Conservation (phyloP, 2,888 invertebrate genomes). For the Subacronicta megacephala region DNA sequence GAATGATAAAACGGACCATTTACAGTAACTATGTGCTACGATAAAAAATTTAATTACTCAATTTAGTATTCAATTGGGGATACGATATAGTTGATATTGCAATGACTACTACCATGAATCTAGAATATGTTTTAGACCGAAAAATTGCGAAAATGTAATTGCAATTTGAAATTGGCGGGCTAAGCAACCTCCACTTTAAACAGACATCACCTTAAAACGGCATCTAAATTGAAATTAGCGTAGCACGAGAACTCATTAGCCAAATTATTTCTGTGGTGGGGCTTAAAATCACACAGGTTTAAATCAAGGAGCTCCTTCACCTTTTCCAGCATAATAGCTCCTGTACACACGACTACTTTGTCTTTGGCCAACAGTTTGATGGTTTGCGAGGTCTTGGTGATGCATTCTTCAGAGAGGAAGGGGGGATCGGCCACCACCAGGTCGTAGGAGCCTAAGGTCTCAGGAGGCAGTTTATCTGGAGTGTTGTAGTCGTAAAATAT, state of each 20-base stretch:
- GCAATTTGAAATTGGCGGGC: too few relatives aligned
- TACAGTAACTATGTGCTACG: too few relatives aligned
- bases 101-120: too few relatives aligned
- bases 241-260: conserved; percentile 98
- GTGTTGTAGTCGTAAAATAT: conserved; percentile 96
- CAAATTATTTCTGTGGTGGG: conserved; percentile 96
- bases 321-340: conserved; percentile 93
- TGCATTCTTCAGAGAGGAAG: conserved; percentile 97
- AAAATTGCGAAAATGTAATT: too few relatives aligned
- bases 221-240: conserved; percentile 95
- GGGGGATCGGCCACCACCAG: conserved; percentile 98
- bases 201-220: conserved; percentile 67
- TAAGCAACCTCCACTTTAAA: too few relatives aligned
- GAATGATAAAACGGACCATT: too few relatives aligned
- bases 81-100: too few relatives aligned
- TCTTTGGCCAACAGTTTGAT: conserved; percentile 93
- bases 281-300: conserved; percentile 92
- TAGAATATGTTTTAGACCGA: too few relatives aligned
- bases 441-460: conserved; percentile 91
- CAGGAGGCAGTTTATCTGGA: conserved; percentile 91
- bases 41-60: too few relatives aligned
- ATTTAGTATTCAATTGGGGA: too few relatives aligned
- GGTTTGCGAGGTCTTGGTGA: conserved; percentile 94
- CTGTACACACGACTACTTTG: conserved; percentile 96
- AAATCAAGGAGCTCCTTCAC: conserved; percentile 91